phyloP scores from a whole-genome alignment of 2,888 invertebrate genomes.

The Xestia c-nigrum region DNA sequence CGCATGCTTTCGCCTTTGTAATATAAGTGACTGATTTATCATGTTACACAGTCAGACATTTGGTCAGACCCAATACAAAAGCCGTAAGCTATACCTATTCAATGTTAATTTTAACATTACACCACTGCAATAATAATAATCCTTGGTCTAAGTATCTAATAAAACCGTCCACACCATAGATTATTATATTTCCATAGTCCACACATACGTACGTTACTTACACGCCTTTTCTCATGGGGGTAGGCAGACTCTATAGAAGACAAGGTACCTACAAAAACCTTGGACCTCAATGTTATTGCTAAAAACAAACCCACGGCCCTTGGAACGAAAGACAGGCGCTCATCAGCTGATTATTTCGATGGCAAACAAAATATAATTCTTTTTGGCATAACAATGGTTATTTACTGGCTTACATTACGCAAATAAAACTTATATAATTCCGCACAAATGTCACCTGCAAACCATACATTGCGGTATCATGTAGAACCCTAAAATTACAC shows the following conservation, averaged over 20 bases:
- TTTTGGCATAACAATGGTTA: not conserved
- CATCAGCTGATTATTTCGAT: not conserved
- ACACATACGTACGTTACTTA: no score
- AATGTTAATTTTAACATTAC: no score
- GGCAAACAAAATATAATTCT: not conserved
- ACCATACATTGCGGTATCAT: conserved; percentile 44
- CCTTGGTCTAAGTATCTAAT: no score
- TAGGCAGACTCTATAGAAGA: not conserved
- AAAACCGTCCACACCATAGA: no score
- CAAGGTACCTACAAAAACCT: not conserved
- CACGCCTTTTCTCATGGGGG: not conserved
- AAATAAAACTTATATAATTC: conserved; percentile 35
- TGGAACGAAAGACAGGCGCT: not conserved
- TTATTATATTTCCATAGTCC: not conserved
- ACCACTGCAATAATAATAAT: no score
- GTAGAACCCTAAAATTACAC: conserved; percentile 69
- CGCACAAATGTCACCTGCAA: conserved; percentile 46
- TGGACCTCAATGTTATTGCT: not conserved
- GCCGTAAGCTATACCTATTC: no score
- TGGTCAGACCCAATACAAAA: no score
- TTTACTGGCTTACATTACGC: not conserved
- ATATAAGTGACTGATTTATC: no score
- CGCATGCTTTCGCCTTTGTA: no score
- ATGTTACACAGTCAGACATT: no score
- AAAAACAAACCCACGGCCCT: not conserved